Evolutionary conservation across 1,140 invertebrate species (phyloP), one percentile per base, ranked within the genome.

Genomic region (Choristoneura fumiferana): DNA sequence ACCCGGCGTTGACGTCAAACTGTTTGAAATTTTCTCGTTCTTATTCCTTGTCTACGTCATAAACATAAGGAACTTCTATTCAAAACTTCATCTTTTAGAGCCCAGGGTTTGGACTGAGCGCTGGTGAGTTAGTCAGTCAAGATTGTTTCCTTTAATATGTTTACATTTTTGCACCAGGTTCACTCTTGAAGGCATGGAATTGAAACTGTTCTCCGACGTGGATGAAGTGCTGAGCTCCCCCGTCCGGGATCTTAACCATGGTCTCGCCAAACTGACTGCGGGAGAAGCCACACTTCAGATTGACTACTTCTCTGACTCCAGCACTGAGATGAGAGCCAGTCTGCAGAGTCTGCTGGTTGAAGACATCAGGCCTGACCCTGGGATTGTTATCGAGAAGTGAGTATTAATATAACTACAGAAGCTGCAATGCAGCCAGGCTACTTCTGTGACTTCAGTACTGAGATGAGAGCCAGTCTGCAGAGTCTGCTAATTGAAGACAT

Each of bases 181-280:
- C 58, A 91, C 90, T 5, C 82, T 95, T 18, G 94, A 96, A 69
- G 93, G 93, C 15, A 58, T 95, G 1, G 92, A 93, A 65, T 58
- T 96, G 0, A 92, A 92, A 71, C 81, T 96, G 1, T 95, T 94
- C 73, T 94, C 92, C 35, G 94, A 95, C 68, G 92, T 93, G 54
- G 94, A 95, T 60, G 94, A 95, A 82, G 91, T 94, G 1, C 76
- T 95, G 8, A 95, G 94, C 79, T 95, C 94, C 1, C 94, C 94
- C 0, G 93, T 95, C 0, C 89, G 94, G 10, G 94, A 95, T 71
- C 73, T 94, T 58, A 94, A 93, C 70, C 93, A 93, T 61, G 94
- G 94, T 0, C 82, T 95, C 10, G 94, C 94, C 10, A 93, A 92
- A 70, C 81, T 96, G 22, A 93, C 93, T 29, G 91, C 95, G 6